phyloP scores from a whole-genome alignment of 1,140 invertebrate genomes.

The Trichogramma pretiosum region DNA sequence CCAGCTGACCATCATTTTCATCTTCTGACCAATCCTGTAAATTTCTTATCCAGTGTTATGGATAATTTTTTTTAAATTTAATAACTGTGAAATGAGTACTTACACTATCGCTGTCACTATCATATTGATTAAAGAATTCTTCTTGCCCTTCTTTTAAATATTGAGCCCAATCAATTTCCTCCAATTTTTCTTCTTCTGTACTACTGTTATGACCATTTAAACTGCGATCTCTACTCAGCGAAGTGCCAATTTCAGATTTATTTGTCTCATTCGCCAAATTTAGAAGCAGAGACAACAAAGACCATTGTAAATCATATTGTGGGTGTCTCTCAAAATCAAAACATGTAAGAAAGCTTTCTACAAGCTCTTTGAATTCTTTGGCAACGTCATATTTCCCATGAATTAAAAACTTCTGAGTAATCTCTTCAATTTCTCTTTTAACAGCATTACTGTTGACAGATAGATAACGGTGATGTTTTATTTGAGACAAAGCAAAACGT shows the following conservation, averaged over 20 bases:
- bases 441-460: conserved; percentile 38
- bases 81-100: conserved; percentile 15
- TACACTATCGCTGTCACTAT: conserved; percentile 35
- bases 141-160: conserved; percentile 41
- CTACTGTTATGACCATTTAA: conserved; percentile 6
- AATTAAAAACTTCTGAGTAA: conserved; percentile 39
- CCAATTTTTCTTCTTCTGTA: conserved; percentile 24
- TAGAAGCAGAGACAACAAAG: conserved; percentile 34
- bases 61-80: conserved; percentile 2
- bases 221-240: conserved; percentile 19
- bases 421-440: conserved; percentile 33
- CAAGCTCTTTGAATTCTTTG: conserved; percentile 32
- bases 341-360: conserved; percentile 34
- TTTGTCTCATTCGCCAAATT: conserved; percentile 36
- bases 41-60: conserved; percentile 2
- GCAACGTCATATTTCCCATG: conserved; percentile 43
- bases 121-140: conserved; percentile 34
- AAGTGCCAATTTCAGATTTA: conserved; percentile 28
- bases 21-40: conserved; percentile 32
- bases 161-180: conserved; percentile 40
- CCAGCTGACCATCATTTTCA: conserved; percentile 23
- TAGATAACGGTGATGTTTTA: conserved; percentile 41
- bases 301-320: conserved; percentile 43
- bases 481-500: conserved; percentile 39
- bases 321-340: conserved; percentile 42